Conservation (phyloP, 1,140 invertebrate species). For the Aphelenchoides fujianensis region DNA sequence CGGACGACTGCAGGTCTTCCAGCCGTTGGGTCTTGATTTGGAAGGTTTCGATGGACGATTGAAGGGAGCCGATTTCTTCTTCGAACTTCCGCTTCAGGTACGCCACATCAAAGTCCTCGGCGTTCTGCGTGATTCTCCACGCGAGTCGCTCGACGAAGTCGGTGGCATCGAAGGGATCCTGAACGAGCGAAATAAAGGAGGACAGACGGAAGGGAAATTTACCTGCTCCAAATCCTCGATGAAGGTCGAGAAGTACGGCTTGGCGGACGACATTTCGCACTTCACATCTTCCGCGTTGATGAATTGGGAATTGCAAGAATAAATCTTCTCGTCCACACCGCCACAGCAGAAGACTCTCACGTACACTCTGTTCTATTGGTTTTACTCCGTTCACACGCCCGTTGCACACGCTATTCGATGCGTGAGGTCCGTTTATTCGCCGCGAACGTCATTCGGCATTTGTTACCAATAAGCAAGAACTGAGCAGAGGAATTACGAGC, state of each 20-base stretch:
- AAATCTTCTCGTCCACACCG: too few species aligned
- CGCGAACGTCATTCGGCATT: too few species aligned
- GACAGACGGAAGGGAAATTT: conserved; percentile 27
- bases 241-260: conserved; percentile 59
- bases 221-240: conserved; percentile 61
- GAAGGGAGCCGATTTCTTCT: conserved; percentile 59
- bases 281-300: too few species aligned
- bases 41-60: conserved; percentile 21
- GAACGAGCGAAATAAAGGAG: conserved; percentile 33
- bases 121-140: conserved; percentile 78
- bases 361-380: too few species aligned
- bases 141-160: conserved; percentile 95
- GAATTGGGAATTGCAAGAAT: too few species aligned
- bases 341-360: too few species aligned
- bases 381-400: too few species aligned
- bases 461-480: too few species aligned
- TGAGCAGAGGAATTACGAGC: too few species aligned
- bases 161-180: conserved; percentile 91
- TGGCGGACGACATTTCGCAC: conserved; percentile 32
- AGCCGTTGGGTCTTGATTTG: conserved; percentile 55
- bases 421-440: too few species aligned
- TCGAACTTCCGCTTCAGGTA: conserved; percentile 58
- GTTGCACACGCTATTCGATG: too few species aligned
- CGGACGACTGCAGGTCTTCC: conserved; percentile 49
- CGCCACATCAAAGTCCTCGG: conserved; percentile 47